Conservation (phyloP, 1,140 invertebrate genomes). For the Drosophila punjabiensis region DNA sequence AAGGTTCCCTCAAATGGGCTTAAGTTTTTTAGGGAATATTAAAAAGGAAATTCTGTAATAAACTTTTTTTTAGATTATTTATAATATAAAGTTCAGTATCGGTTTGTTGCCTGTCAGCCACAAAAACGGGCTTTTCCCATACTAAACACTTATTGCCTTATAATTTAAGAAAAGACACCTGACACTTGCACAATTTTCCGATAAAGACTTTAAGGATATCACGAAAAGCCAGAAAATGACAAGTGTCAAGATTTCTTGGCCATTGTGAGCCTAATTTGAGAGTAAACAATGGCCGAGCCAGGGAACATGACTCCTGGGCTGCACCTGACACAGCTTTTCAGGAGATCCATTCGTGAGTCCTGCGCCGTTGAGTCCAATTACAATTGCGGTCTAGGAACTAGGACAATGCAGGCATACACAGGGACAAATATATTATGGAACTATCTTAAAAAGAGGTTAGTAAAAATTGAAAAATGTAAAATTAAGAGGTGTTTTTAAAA, state of each 20-base stretch:
- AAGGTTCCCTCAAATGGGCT: background rate
- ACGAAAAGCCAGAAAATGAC: conserved; percentile 26
- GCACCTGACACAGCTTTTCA: conserved; percentile 11
- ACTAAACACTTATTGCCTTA: background rate
- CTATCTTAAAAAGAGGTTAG: background rate
- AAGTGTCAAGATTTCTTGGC: conserved; percentile 62
- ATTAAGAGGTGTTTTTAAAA: too few species aligned
- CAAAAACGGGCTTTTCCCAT: background rate
- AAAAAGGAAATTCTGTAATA: too few species aligned
- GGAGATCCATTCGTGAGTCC: background rate
- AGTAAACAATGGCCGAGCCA: conserved; percentile 56
- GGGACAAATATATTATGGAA: background rate
- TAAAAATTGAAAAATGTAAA: background rate
- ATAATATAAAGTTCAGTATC: too few species aligned
- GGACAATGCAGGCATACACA: background rate
- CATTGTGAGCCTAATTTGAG: conserved; percentile 77
- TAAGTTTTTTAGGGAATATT: background rate
- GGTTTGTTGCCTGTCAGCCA: background rate
- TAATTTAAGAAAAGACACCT: conserved; percentile 22
- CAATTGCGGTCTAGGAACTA: conserved; percentile 23
- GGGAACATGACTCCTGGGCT: conserved; percentile 29
- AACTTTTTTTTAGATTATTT: too few species aligned
- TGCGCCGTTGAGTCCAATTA: conserved; percentile 36
- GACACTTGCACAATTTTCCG: conserved; percentile 15
- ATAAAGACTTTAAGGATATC: conserved; percentile 9